Evolutionary conservation across 2,888 invertebrate genomes (phyloP), one percentile per base, ranked within the genome.

Genomic region (Melieria crassipennis): DNA sequence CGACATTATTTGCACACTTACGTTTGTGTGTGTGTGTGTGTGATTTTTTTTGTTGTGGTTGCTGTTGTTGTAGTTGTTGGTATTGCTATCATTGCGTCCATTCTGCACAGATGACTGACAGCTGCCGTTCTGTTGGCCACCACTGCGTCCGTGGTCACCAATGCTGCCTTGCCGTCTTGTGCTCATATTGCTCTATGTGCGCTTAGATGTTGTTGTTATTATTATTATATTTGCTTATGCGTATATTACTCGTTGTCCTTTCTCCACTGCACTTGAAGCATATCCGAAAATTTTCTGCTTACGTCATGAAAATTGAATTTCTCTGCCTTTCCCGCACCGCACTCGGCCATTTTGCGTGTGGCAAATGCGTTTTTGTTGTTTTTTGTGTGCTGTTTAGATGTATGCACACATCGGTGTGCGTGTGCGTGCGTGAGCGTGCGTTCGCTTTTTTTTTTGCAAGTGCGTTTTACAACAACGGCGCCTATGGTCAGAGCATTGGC

Each of bases 281-380:
- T 57, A 10, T 57, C 9, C 5, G 16, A 10, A 57, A 70, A 64
- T 45, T 47, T 68, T 47, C 52, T 70, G 73, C 67, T 73, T 67
- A 70, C 73, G 70, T 73, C 73, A 73, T 73, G 70, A 57, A 60
- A 65, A 70, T 67, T 73, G 61, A 65, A 68, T 70, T 73, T 73
- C 61, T 13, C 45, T 65, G 50, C 52, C 7, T 55, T 62, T 30
- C 30, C 30, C 30, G 30, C 30, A 30, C 30, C 30, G 30, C 30
- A 30, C 30, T 30, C 30, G 2, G 30, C 30, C 30, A 30, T 30
- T 30, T 30, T 30, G 30, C 30, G 30, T 30, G 30, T 30, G 30
- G 30, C 30, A 30, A 30, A 30, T 30, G 30, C 30, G 30, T 30
- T 30, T 30, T 30, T 30, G 30, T 30, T 30, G 30, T 45, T n/a